A percentile compares a stretch with the other conserved stretches of the same genome.
These are phyloP conservation scores for Clunio marinus DNA, from an alignment of 2,888 invertebrate species.

Conservation along the genomic window DNA sequence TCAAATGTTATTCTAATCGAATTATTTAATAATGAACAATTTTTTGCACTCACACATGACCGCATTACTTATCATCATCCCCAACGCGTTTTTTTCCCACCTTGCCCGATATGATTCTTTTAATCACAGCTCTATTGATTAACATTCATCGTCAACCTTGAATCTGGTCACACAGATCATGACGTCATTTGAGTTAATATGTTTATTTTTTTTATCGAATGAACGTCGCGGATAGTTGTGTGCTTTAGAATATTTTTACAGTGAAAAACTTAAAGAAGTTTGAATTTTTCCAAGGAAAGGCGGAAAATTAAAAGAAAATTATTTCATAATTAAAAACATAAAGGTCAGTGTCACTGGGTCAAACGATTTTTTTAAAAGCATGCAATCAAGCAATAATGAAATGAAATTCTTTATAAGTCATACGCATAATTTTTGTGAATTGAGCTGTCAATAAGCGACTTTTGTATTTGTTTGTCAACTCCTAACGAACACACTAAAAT, in stretches of 20 bases:
- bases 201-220: constrained; percentile 31
- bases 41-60: too few species aligned
- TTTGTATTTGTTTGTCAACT: constrained; percentile 15
- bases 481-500: background rate
- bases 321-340: background rate
- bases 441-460: background rate
- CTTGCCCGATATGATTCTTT: background rate
- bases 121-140: background rate
- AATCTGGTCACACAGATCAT: constrained; percentile 5
- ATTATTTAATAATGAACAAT: too few species aligned
- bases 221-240: constrained; percentile 20
- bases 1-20: too few species aligned
- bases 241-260: constrained; percentile 21
- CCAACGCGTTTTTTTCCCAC: background rate
- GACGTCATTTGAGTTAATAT: constrained; percentile 36
- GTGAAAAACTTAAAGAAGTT: background rate
- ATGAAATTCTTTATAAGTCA: too few species aligned
- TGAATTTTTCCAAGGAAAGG: background rate
- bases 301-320: background rate
- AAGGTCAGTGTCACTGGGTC: background rate
- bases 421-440: background rate
- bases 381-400: background rate
- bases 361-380: background rate
- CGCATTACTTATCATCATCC: background rate
- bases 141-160: background rate